These are phyloP conservation scores for Brienomyrus brachyistius DNA, from an alignment of 2,113 vertebrate genomes.

Conservation along the genomic window DNA sequence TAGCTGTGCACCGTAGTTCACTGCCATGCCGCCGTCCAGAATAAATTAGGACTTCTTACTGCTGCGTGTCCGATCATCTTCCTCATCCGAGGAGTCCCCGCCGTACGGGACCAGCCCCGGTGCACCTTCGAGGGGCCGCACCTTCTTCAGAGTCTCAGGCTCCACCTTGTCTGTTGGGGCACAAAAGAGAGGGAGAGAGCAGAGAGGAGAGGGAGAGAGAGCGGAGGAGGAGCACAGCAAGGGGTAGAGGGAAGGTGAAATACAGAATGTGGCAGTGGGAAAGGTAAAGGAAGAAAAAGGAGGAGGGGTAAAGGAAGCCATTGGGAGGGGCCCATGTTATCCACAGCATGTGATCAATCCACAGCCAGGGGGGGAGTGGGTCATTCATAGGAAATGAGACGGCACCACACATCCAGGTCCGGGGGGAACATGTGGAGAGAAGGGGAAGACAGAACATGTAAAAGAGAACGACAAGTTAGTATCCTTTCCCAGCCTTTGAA, in stretches of 20 bases:
- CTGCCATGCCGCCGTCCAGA: not conserved
- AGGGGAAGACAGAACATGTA: constrained; percentile 60
- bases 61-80: constrained; percentile 59
- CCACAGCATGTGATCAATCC: constrained; percentile 51
- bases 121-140: constrained; percentile 39
- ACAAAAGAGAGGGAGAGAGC: constrained; percentile 33
- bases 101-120: constrained; percentile 62
- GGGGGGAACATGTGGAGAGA: constrained; percentile 60
- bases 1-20: constrained; percentile 7
- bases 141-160: constrained; percentile 45
- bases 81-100: constrained; percentile 66
- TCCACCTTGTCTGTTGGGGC: constrained; percentile 41
- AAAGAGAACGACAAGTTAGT: constrained; percentile 55
- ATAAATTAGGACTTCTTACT: constrained; percentile 53
- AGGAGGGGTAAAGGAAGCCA: constrained; percentile 36
- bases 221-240: not conserved
- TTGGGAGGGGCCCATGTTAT: constrained; percentile 52
- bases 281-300: not conserved
- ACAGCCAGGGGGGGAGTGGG: constrained; percentile 43
- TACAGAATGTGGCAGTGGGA: not conserved
- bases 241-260: not conserved
- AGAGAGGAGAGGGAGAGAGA: constrained; percentile 20
- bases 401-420: constrained; percentile 54
- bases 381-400: constrained; percentile 32
- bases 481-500: constrained; percentile 22